Evolutionary conservation across 1,140 invertebrate genomes (phyloP), one percentile per base, ranked within the genome.

Genomic region (Ceratoteleas bidentatus): DNA sequence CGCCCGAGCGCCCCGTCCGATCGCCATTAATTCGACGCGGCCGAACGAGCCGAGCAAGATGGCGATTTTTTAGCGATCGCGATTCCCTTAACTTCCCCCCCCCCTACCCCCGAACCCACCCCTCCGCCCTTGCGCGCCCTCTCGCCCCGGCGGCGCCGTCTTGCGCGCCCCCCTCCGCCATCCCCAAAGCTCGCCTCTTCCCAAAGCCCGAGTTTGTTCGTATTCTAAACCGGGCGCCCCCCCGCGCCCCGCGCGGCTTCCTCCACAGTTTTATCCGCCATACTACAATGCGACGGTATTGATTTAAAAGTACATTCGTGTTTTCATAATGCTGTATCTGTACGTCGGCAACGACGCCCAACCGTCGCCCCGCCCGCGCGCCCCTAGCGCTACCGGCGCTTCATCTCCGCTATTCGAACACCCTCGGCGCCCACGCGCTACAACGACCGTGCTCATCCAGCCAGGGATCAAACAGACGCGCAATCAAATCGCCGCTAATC

Each of bases 261-360:
- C 81, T 79, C 79, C 85, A 87, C 84, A 75, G 66, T 78, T 72
- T 79, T 81, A 84, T 86, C 84, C 88, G 81, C 84, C 84, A 85
- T 83, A 86, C 86, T 86, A 90, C 90, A 91, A 90, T 90, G 88
- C 89, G 90, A 91, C 91, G 89, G 90, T 92, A 91, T 91, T 91
- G 90, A 91, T 91, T 91, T 91, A 91, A 91, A 91, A 91, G 90
- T 91, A 91, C 90, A 91, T 91, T 92, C 89, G 90, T 91, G 91
- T 91, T 92, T 91, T 91, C 90, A 91, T 92, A 91, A 91, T 91
- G 91, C 90, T 89, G 90, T 90, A 90, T 90, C 90, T 90, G 88
- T 90, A 89, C 87, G 85, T 83, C 84, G 84, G 85, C 85, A 87
- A 84, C 84, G 85, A 85, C 85, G 84, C 88, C 85, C 86, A 85